These are phyloP conservation scores for Beroe ovata DNA, from an alignment of 37 sponge, comb jelly and placozoan genomes.

Conservation along the genomic window DNA sequence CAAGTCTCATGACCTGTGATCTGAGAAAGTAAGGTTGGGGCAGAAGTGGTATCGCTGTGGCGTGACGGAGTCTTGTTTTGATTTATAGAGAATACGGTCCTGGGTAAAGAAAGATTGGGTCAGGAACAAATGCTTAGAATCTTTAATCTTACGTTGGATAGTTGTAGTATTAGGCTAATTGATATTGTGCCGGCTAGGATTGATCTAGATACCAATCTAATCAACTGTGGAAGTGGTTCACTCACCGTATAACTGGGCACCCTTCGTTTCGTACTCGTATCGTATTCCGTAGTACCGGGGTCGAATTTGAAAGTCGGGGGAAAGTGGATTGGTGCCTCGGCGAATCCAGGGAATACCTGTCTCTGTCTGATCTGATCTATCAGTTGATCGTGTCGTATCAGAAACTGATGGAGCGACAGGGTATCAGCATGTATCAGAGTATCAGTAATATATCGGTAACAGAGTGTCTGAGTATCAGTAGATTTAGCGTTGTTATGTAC, in stretches of 20 bases:
- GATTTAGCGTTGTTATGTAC: no score
- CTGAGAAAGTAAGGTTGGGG: constrained; percentile 31
- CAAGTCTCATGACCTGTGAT: constrained; percentile 46
- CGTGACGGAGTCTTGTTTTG: constrained; percentile 32
- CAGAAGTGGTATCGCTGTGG: constrained; percentile 45
- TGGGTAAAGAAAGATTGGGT: background rate
- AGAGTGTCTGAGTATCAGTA: no score
- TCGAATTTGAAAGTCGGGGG: constrained; percentile 40
- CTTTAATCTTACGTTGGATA: no score
- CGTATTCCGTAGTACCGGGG: constrained; percentile 19
- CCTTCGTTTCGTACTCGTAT: constrained; percentile 9
- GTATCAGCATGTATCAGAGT: no score
- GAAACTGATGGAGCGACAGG: background rate
- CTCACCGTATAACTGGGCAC: constrained; percentile 24
- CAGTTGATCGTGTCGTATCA: constrained; percentile 12
- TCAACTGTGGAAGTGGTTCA: no score
- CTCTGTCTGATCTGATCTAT: constrained; percentile 9
- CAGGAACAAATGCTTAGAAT: no score
- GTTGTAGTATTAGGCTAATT: no score
- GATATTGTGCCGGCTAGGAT: no score
- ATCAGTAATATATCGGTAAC: no score
- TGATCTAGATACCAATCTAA: no score
- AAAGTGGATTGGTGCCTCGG: constrained; percentile 13
- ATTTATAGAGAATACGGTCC: constrained; percentile 33
- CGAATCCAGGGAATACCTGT: background rate